Conservation (phyloP, 1,140 invertebrate species). For the Drosophila pseudoobscura region DNA sequence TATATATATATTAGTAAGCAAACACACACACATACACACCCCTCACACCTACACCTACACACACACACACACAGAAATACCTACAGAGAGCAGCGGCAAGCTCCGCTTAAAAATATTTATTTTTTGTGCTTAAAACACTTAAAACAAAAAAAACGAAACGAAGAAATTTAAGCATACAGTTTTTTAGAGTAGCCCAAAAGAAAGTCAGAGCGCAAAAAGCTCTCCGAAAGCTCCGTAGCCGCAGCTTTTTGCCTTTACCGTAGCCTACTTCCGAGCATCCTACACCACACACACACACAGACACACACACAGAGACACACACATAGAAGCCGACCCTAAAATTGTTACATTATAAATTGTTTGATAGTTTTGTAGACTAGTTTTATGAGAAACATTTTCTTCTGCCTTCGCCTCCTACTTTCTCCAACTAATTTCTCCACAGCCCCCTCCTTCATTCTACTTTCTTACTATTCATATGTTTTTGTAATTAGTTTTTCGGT, state of each 20-base stretch:
- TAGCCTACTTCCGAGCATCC: conserved; percentile 47
- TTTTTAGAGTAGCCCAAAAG: conserved; percentile 64
- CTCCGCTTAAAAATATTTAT: conserved; percentile 66
- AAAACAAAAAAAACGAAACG: conserved; percentile 37
- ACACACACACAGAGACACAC: background rate
- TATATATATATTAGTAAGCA: conserved; percentile 46
- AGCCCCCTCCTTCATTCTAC: background rate
- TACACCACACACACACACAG: conserved; percentile 5
- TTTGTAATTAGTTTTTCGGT: conserved; percentile 49
- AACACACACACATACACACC: conserved; percentile 29
- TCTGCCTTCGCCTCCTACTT: conserved; percentile 10
- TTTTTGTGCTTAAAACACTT: conserved; percentile 72
- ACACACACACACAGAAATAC: conserved; percentile 32
- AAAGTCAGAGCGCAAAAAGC: conserved; percentile 18
- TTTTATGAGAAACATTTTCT: conserved; percentile 27
- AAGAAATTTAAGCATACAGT: conserved; percentile 26
- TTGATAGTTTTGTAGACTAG: conserved; percentile 54
- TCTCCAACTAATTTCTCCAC: conserved; percentile 8
- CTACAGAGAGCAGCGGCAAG: conserved; percentile 39
- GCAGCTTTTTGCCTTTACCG: conserved; percentile 45
- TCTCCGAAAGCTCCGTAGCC: conserved; percentile 1
- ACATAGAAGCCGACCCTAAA: conserved; percentile 28
- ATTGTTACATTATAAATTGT: conserved; percentile 58
- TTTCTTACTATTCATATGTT: conserved; percentile 36
- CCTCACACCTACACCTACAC: conserved; percentile 16